Evolutionary conservation across 2,888 invertebrate species (phyloP).

Genomic region (Cloeon dipterum): DNA sequence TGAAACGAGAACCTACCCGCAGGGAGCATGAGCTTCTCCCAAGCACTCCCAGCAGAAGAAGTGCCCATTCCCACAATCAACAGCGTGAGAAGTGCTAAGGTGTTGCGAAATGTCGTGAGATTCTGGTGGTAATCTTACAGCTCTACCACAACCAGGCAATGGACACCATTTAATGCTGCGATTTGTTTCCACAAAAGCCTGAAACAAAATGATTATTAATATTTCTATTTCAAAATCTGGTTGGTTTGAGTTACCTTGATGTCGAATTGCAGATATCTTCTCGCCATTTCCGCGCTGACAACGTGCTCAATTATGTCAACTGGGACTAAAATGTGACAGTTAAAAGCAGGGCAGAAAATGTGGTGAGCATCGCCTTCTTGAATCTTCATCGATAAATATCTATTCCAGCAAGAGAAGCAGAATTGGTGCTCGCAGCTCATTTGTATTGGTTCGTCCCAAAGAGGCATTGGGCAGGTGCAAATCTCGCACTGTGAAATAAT

Average conservation of each 20-base stretch:
- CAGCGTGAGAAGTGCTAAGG: conserved; percentile 27
- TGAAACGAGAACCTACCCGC: no score
- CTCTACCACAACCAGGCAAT: conserved; percentile 37
- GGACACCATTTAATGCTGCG: conserved; percentile 48
- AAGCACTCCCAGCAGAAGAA: conserved; percentile 42
- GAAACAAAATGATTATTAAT: conserved; percentile 7
- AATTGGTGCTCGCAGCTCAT: conserved; percentile 38
- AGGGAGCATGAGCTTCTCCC: conserved; percentile 40
- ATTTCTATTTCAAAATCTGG: no score
- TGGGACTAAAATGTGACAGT: conserved; percentile 36
- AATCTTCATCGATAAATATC: conserved; percentile 37
- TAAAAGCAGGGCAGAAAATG: conserved; percentile 38
- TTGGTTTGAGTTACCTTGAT: no score
- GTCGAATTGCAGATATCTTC: conserved; percentile 40
- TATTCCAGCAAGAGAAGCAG: conserved; percentile 38
- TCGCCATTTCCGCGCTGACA: conserved; percentile 38
- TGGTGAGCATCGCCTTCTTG: conserved; percentile 39
- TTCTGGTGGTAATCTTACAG: conserved; percentile 34
- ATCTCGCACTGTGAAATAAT: conserved; percentile 29
- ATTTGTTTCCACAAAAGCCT: conserved; percentile 47
- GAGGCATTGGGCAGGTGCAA: conserved; percentile 24
- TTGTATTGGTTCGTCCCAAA: conserved; percentile 25
- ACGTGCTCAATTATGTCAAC: conserved; percentile 38
- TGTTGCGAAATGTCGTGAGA: conserved; percentile 16
- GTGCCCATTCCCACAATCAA: conserved; percentile 45